Evolutionary conservation across 2,113 vertebrate species (phyloP).

Genomic region (Halichoeres trimaculatus): DNA sequence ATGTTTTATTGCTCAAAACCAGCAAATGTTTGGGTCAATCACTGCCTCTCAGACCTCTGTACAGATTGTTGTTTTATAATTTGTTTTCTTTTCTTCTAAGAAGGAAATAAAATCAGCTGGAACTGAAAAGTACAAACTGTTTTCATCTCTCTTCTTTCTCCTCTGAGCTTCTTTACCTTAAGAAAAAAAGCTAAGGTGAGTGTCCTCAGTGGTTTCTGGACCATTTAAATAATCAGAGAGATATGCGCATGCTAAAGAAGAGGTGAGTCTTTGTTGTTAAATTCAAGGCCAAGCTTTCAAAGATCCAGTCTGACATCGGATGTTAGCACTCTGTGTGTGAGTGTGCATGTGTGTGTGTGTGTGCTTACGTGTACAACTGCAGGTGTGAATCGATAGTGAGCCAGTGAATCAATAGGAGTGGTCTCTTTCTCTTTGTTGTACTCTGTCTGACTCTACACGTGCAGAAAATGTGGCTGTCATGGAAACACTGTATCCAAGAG

Average conservation of each 20-base stretch:
- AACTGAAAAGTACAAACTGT: conserved; percentile 91
- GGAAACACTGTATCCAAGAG: conserved; percentile 81
- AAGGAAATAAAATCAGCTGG: conserved; percentile 99
- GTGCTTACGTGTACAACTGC: conserved; percentile 57
- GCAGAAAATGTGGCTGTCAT: conserved; percentile 80
- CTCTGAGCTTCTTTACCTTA: neutral
- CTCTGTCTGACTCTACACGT: conserved; percentile 69
- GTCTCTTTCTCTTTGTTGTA: conserved; percentile 49
- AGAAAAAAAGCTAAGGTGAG: neutral
- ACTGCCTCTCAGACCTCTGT: conserved; percentile 99
- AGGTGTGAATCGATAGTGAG: conserved; percentile 62
- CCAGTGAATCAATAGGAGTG: conserved; percentile 68
- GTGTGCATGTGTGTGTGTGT: neutral
- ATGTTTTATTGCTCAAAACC: conserved; percentile 89
- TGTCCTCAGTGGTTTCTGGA: neutral
- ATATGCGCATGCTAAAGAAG: conserved; percentile 5
- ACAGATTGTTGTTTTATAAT: conserved; percentile 83
- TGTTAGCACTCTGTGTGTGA: conserved; percentile 50
- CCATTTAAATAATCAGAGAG: no score
- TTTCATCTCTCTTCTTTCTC: neutral
- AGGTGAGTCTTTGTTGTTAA: conserved; percentile 29
- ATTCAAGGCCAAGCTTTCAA: conserved; percentile 10
- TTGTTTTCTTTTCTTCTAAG: conserved; percentile 86
- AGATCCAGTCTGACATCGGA: conserved; percentile 13
- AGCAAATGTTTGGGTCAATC: conserved; percentile 97